phyloP scores from a whole-genome alignment of 2,797 vertebrate genomes.

The Eulemur albifrons region DNA sequence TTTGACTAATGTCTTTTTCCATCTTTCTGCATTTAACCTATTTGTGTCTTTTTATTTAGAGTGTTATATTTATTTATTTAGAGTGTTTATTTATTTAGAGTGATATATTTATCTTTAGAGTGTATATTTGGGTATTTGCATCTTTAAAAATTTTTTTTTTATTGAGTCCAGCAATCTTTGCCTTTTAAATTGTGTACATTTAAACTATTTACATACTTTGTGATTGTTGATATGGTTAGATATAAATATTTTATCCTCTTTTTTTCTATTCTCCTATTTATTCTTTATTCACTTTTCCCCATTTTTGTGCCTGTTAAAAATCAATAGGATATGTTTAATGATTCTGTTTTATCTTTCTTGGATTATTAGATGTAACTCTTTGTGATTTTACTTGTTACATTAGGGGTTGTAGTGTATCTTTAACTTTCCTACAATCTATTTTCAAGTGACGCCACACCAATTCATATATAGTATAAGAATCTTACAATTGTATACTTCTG shows the following conservation, averaged over 20 bases:
- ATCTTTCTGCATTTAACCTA: not conserved
- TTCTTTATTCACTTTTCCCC: not conserved
- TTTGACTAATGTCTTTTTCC: not conserved
- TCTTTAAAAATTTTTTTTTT: not conserved
- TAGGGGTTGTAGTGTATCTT: not conserved
- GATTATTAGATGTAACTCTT: not conserved
- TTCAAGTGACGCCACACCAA: not conserved
- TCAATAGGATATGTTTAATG: not conserved
- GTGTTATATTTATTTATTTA: not conserved
- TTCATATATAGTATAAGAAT: not conserved
- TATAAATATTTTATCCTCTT: not conserved
- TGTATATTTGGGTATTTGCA: not conserved
- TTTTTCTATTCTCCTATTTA: not conserved
- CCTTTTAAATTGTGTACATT: not conserved
- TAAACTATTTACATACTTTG: not conserved
- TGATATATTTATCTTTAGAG: not conserved
- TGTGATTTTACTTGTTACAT: not conserved
- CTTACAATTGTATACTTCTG: not conserved
- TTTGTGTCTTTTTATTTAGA: slow-evolving; percentile 18
- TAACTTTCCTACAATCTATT: not conserved
- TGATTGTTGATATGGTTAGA: not conserved
- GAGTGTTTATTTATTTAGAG: too few species aligned
- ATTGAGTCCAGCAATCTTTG: not conserved
- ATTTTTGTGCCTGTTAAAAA: not conserved
- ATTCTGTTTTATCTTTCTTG: not conserved